Conservation (phyloP, 2,797 vertebrate species). For the Psittacula derbiana region DNA sequence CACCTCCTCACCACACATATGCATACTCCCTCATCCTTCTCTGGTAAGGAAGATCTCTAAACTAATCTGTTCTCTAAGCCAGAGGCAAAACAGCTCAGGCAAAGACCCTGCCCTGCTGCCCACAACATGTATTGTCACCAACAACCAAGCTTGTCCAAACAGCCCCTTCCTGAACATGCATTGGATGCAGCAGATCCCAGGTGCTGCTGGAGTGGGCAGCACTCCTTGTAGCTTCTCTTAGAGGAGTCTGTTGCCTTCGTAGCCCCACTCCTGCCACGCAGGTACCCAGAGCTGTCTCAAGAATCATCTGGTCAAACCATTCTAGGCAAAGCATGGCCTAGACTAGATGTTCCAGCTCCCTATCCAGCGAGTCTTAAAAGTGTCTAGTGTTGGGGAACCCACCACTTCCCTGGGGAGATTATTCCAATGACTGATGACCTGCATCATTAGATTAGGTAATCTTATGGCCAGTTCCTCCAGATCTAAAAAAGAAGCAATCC, state of each 20-base stretch:
- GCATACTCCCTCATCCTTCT: accelerated
- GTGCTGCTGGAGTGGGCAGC: accelerated
- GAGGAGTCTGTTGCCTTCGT: neutral
- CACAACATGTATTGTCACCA: accelerated
- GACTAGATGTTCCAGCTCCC: neutral
- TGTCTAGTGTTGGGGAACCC: neutral
- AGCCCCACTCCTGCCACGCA: neutral
- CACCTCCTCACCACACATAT: neutral
- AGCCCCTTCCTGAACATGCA: accelerated
- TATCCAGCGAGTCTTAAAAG: neutral
- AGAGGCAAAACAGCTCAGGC: neutral
- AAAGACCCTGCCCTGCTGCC: neutral
- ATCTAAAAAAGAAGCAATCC: neutral
- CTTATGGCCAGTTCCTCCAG: neutral
- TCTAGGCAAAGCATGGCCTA: neutral
- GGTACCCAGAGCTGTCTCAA: neutral
- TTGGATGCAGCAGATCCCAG: accelerated
- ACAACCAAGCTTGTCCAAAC: neutral
- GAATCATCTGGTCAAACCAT: neutral
- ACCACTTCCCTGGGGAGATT: neutral
- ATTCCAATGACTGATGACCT: neutral
- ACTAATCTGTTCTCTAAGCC: neutral
- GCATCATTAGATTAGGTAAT: accelerated
- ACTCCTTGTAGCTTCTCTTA: accelerated
- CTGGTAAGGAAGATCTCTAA: neutral